Evolutionary conservation across 64 coral and sea anemone species (phyloP), one percentile per base, ranked within the genome.

Genomic region (Stichodactyla mertensii): DNA sequence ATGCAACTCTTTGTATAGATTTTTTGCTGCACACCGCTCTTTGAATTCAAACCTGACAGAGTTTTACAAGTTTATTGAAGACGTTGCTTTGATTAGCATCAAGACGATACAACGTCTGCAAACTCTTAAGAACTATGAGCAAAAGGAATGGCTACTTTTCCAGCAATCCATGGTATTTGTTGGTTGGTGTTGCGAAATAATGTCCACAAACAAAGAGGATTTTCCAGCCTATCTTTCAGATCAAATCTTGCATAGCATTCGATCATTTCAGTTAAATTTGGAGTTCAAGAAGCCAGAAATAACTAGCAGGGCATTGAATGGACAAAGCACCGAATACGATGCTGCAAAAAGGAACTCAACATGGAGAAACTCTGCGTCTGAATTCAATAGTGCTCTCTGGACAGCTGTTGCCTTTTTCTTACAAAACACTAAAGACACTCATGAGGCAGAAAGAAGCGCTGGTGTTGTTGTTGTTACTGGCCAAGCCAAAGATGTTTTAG

Each of bases 341-440:
- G 78, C 78, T 54, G 83, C 19, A 51, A 36, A 57, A 85, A 31
- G 28, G 1, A 85, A 20, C 16, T 56, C 31, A 31, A n/a, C 60
- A 55, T 92, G 84, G 90, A 66, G 90, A 22, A 92, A 64, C 52
- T 26, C 77, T 67, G 85, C 87, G 57, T 92, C 90, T 6, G 86
- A 70, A 64, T 83, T 82, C 10, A 60, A 83, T 4, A 85, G 80
- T 52, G 90, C 85, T 77, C 90, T 87, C 6, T 92, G 90, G 90
- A 54, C n/a, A 18, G 67, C 69, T 79, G 52, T 82, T 45, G 59
- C 24, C 52, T 85, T 55, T 23, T 85, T 20, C 54, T 16, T 85
- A 19, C 78, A 81, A 22, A 45, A 81, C 14, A 54, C 9, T 52
- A 24, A 6, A 81, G 15, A 14, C 22, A 23, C 16, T 26, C 6